Evolutionary conservation across 2,113 vertebrate genomes (phyloP), one percentile per base, ranked within the genome.

Genomic region (Rhadina sibilatrix): DNA sequence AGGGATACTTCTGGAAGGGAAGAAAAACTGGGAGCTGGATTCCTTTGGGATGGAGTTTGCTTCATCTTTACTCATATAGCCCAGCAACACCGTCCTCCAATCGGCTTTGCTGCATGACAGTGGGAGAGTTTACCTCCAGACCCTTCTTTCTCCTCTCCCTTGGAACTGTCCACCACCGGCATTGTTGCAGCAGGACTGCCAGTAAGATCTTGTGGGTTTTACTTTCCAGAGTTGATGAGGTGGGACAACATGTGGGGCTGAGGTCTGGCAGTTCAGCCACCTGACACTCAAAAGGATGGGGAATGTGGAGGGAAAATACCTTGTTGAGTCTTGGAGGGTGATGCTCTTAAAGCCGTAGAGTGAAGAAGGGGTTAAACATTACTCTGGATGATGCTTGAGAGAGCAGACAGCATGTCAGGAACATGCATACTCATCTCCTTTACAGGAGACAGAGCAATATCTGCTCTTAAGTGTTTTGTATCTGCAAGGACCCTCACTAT

Each of bases 51-150:
- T 96, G 91, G 90, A 95, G 83, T 94, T 97, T 40, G 23, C 87
- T 96, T 90, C 89, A 47, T 94, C 95, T 91, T 94, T 83, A 82
- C 90, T 96, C 94, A 87, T 85, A 90, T 59, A 97, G 94, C 97
- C 90, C 97, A 97, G 97, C 96, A 96, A 97, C 96, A 94, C 95
- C 3, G 1, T 90, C 93, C 93, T 96, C 97, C 97, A 97, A 93
- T 96, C 66, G 60, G 87, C 92, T 95, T 93, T 87, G 79, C 89
- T 95, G 94, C 83, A 37, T 94, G 96, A 94, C 88, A 90, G 90
- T 46, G 75, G 94, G 90, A 96, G 93, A 96, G 72, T 92, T 97
- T 74, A 71, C 93, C 83, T 79, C 87, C 95, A 90, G 87, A 93
- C 90, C 89, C 84, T 95, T 95, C 83, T 85, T 79, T 61, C 87